phyloP scores from a whole-genome alignment of 2,888 invertebrate genomes.

The Cynaeus angustus region DNA sequence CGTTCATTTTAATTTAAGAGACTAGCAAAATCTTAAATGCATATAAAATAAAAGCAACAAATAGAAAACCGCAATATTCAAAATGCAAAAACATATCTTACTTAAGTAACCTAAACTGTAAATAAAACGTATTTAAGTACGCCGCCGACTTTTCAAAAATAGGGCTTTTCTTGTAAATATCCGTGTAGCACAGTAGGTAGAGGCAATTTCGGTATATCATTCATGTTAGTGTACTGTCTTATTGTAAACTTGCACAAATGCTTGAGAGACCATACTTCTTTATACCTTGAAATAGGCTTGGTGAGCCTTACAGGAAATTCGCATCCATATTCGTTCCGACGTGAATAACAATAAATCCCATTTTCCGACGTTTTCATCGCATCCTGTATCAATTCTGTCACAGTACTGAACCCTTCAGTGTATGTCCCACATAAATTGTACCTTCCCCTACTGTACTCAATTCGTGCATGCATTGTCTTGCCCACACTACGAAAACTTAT shows the following conservation, averaged over 20 bases:
- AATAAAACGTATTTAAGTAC: slow-evolving; percentile 15
- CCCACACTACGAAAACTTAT: slow-evolving; percentile 83
- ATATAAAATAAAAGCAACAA: background rate
- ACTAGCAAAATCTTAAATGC: background rate
- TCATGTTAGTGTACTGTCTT: slow-evolving; percentile 78
- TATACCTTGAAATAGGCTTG: slow-evolving; percentile 84
- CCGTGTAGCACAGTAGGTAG: slow-evolving; percentile 75
- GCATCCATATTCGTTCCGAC: slow-evolving; percentile 78
- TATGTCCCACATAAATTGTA: slow-evolving; percentile 70
- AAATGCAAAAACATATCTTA: slow-evolving; percentile 2
- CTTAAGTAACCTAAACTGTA: background rate
- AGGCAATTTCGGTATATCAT: slow-evolving; percentile 81
- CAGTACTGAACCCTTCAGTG: slow-evolving; percentile 74
- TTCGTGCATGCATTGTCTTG: slow-evolving; percentile 81
- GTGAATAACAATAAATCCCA: slow-evolving; percentile 83
- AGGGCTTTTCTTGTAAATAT: slow-evolving; percentile 71
- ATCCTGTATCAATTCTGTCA: slow-evolving; percentile 83
- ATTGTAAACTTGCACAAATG: slow-evolving; percentile 84
- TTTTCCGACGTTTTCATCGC: slow-evolving; percentile 82
- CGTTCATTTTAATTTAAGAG: background rate
- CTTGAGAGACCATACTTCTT: slow-evolving; percentile 81
- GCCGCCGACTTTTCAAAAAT: slow-evolving; percentile 51
- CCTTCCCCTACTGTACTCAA: slow-evolving; percentile 80
- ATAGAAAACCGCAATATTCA: background rate
- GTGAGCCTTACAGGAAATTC: slow-evolving; percentile 84